phyloP scores from a whole-genome alignment of 2,888 invertebrate genomes.

The Eudasyphora cyanicolor region DNA sequence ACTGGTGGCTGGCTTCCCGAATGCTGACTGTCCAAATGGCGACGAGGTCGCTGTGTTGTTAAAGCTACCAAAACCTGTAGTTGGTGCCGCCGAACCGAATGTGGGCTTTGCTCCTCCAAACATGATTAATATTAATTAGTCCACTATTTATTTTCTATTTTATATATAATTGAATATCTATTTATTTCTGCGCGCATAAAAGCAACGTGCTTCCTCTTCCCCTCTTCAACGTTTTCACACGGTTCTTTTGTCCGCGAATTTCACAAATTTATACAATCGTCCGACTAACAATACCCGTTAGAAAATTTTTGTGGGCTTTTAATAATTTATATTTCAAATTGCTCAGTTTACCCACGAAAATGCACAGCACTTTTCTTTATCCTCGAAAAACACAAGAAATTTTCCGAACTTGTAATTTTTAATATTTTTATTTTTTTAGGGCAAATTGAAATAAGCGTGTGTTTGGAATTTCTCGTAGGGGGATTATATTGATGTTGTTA shows the following conservation, averaged over 20 bases:
- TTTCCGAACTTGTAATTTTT: too few relatives aligned
- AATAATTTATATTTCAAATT: background rate
- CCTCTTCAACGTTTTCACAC: background rate
- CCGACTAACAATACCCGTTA: background rate
- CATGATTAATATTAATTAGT: slow-evolving; percentile 66
- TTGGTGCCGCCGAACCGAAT: slow-evolving; percentile 79
- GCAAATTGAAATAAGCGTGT: too few relatives aligned
- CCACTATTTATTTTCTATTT: background rate
- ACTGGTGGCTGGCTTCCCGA: slow-evolving; percentile 83
- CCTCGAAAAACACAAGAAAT: too few relatives aligned
- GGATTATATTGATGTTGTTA: too few relatives aligned
- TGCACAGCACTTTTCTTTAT: slow-evolving; percentile 1
- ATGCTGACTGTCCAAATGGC: slow-evolving; percentile 81
- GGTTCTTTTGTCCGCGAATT: slow-evolving; percentile 40
- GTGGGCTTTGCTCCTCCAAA: slow-evolving; percentile 79
- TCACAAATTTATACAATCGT: slow-evolving; percentile 38
- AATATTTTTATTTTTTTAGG: too few relatives aligned
- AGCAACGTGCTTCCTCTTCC: slow-evolving; percentile 47
- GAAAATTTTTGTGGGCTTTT: background rate
- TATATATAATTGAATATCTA: too few relatives aligned
- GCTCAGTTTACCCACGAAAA: background rate
- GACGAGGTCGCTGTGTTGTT: slow-evolving; percentile 75
- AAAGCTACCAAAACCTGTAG: slow-evolving; percentile 76
- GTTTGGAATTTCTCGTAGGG: too few relatives aligned
- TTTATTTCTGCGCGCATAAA: background rate